Evolutionary conservation across 2,113 vertebrate species (phyloP), one percentile per base, ranked within the genome.

Genomic region (Austrofundulus limnaeus): DNA sequence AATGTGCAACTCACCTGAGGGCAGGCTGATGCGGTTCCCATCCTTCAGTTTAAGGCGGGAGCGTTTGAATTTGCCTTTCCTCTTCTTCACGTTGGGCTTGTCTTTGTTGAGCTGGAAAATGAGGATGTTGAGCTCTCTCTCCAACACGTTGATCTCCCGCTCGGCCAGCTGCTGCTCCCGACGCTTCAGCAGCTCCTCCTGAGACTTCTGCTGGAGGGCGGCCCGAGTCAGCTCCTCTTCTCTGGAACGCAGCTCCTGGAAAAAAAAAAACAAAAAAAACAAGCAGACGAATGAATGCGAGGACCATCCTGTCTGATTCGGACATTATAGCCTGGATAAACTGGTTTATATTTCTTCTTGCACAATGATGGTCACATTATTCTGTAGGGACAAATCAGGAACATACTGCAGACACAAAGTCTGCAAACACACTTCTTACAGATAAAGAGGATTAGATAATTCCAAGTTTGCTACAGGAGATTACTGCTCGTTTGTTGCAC

Each of bases 91-190:
- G 17, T 95, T 95, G 62, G 96, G 96, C 61, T 95, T 95, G 86
- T 98, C 96, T 89, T 95, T 95, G 89, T 94, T 98, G 61, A 98
- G 91, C 87, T 98, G 96, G 85, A 97, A 95, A 64, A 98, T 96
- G 82, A 98, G 92, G 85, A 98, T 95, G 86, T 98, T 94, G 46
- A 98, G 94, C 81, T 98, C 96, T 0, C 96, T 92, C 83, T 98
- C 96, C 72, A 98, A 85, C 13, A 98, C 96, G 2, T 98, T 94
- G 5, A 98, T 98, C 92, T 98, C 96, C 0, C 96, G 89, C 62
- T 96, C 95, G 0, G 95, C 96, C 50, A 98, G 85, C 84, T 97
- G 95, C 84, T 97, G 96, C 76, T 98, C 96, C 9, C 96, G 92
- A 4, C 95, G 90, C 75, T 95, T 94, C 51, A 98, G 89, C 70